These are phyloP conservation scores for Isurus oxyrinchus DNA, from an alignment of 2,113 vertebrate genomes.

Conservation along the genomic window DNA sequence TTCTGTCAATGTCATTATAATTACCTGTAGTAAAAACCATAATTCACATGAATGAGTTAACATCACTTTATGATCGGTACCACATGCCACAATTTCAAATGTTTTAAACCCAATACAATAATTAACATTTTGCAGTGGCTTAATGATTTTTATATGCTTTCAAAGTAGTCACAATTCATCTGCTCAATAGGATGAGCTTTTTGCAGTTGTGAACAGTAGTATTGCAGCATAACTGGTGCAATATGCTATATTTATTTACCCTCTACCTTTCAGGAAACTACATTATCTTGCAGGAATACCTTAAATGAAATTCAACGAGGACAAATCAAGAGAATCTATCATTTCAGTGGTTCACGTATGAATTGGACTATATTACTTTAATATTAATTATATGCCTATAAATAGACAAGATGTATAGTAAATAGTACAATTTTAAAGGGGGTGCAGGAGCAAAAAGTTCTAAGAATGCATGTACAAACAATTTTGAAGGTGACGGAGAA, in stretches of 20 bases:
- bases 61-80: background rate
- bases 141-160: background rate
- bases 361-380: background rate
- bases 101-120: background rate
- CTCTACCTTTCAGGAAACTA: background rate
- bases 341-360: background rate
- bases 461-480: background rate
- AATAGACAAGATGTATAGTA: background rate
- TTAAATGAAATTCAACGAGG: background rate
- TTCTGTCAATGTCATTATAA: background rate
- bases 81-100: background rate
- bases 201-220: background rate
- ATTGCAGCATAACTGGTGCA: background rate
- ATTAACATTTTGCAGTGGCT: conserved; percentile 22
- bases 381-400: background rate
- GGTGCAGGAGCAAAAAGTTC: background rate
- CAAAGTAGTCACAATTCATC: background rate
- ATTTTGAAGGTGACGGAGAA: background rate
- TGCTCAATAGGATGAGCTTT: background rate
- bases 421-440: background rate
- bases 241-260: background rate
- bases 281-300: background rate
- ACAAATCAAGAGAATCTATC: background rate
- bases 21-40: background rate
- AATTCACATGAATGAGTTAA: conserved; percentile 18